phyloP scores from a whole-genome alignment of 2,888 invertebrate species.

The Spicauda simplicius region DNA sequence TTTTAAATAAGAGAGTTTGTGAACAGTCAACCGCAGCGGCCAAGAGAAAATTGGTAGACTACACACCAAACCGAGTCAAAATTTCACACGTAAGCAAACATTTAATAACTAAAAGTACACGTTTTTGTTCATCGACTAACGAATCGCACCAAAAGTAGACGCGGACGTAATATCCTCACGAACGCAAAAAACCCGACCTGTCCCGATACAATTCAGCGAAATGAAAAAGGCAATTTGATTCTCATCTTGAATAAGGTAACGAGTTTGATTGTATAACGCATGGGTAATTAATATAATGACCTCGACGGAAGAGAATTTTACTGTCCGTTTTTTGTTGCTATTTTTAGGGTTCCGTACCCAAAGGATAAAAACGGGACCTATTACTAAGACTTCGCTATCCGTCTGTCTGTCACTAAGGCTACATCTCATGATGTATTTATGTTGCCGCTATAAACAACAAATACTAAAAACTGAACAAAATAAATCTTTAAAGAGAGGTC shows the following conservation, averaged over 20 bases:
- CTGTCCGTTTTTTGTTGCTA: background rate
- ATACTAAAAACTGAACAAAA: too few species aligned
- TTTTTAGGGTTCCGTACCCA: background rate
- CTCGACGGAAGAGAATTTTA: slow-evolving; percentile 3
- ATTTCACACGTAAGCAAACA: background rate
- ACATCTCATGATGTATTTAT: too few species aligned
- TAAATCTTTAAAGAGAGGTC: too few species aligned
- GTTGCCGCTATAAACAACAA: too few species aligned
- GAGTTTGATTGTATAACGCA: slow-evolving; percentile 27
- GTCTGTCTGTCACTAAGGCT: too few species aligned
- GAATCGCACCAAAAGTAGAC: slow-evolving; percentile 17
- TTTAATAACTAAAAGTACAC: slow-evolving; percentile 9
- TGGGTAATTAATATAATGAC: slow-evolving; percentile 28
- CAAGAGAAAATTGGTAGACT: too few species aligned
- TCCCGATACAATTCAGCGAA: slow-evolving; percentile 32
- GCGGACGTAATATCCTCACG: slow-evolving; percentile 21
- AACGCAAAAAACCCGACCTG: slow-evolving; percentile 32
- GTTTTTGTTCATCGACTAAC: slow-evolving; percentile 10
- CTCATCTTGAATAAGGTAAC: slow-evolving; percentile 30
- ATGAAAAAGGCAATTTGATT: slow-evolving; percentile 35
- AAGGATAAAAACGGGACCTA: too few species aligned
- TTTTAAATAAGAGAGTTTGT: too few species aligned
- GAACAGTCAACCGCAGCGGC: too few species aligned
- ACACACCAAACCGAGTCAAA: background rate
- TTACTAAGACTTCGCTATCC: too few species aligned